Evolutionary conservation across 2,797 vertebrate genomes (phyloP), one percentile per base, ranked within the genome.

Genomic region (Poecilia wingei): DNA sequence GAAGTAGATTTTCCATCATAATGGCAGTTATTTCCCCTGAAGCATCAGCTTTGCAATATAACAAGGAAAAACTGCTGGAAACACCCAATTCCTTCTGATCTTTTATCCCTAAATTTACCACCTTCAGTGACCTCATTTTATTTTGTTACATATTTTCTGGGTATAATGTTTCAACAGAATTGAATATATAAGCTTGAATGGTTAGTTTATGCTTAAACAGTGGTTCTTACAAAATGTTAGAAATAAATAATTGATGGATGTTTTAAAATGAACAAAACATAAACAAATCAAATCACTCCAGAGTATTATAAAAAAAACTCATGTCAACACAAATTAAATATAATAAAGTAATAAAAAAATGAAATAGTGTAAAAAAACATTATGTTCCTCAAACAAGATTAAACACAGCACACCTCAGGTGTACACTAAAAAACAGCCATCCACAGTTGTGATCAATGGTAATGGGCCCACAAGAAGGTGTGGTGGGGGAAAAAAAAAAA

Each of bases 381-480:
- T 0, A 73, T 78, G 80, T 86, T 68, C 59, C 72, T 25, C 43
- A 76, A 87, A 80, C 46, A n/a, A 69, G 57, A 84, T 74, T 80
- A 49, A 85, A 82, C 69, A 66, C 74, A 70, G 6, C 18, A 77
- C 74, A 41, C 0, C 18, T 68, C 20, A 22, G 36, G 64, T 41
- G 36, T 68, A 82, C 39, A 71, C 71, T 47, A 46, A 46, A 72
- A 75, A 73, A 25, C n/a, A 72, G 13, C 75, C 78, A 85, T 75
- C 75, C 76, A 83, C 45, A 53, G 28, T 39, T 28, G 51, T 39
- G 82, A 90, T 93, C 87, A 59, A 94, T 92, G 75, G 87, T 85
- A 90, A 92, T 82, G 72, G 77, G 84, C 74, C 86, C 79, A 87
- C 76, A 78, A 70, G 86, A 86, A 91, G 84, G 75, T 87, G 77